Evolutionary conservation across 2,797 vertebrate genomes (phyloP).

Genomic region (Coendou prehensilis): DNA sequence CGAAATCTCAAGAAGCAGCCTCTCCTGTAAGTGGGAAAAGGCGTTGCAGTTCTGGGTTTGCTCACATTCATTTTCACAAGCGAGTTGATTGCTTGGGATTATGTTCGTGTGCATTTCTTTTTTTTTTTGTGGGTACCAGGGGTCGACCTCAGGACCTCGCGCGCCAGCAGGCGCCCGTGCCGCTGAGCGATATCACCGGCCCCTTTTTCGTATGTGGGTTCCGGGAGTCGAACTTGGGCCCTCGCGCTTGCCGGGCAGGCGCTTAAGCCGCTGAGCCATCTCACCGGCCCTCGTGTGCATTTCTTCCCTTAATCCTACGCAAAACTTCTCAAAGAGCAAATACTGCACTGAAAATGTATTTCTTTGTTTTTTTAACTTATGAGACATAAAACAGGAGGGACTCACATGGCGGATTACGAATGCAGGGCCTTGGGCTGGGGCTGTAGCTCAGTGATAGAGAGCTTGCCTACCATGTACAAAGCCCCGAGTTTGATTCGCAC

Average conservation of each 20-base stretch:
- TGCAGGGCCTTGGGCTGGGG: not conserved
- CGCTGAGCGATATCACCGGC: too few relatives aligned
- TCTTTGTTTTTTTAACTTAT: not conserved
- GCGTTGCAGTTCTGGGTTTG: not conserved
- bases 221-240: too few relatives aligned
- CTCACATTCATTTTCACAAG: conserved; percentile 9
- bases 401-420: conserved; percentile 9
- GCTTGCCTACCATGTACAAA: not conserved
- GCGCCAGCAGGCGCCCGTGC: too few relatives aligned
- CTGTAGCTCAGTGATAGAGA: not conserved
- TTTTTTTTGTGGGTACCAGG: too few relatives aligned
- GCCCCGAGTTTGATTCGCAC: not conserved
- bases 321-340: conserved; percentile 54
- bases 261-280: too few relatives aligned
- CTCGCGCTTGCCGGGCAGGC: too few relatives aligned
- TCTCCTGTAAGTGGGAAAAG: conserved; percentile 49
- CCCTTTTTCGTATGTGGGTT: too few relatives aligned
- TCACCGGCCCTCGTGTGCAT: not conserved
- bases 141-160: too few relatives aligned
- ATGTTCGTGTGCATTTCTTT: not conserved
- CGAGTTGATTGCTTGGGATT: conserved; percentile 13
- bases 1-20: not conserved
- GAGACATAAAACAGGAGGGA: not conserved
- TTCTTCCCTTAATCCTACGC: not conserved
- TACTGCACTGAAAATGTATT: not conserved